phyloP scores from a whole-genome alignment of 2,797 vertebrate genomes.

The Synaphobranchus kaupii region DNA sequence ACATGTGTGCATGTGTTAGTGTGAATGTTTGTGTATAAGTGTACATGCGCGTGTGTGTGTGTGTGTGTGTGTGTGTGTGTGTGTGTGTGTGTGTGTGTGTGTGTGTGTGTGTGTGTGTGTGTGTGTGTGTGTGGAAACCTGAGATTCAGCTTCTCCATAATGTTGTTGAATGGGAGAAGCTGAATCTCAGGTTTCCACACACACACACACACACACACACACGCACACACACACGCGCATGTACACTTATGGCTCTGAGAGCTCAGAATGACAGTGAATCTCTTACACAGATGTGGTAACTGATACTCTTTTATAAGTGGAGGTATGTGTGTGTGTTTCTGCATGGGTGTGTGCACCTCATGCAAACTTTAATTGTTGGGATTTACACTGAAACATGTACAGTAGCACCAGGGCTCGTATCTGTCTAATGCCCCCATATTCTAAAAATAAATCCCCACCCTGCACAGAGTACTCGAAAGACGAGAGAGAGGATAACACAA shows the following conservation, averaged over 20 bases:
- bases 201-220: too few relatives aligned
- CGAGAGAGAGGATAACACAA: not conserved
- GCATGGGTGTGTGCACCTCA: not conserved
- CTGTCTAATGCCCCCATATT: not conserved
- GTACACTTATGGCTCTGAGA: not conserved
- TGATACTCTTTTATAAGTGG: not conserved
- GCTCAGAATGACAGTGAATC: not conserved
- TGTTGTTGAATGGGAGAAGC: too few relatives aligned
- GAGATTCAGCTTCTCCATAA: not conserved
- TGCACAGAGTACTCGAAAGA: not conserved
- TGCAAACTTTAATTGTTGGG: not conserved
- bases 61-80: not conserved
- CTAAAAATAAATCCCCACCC: slow-evolving; percentile 10
- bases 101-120: not conserved
- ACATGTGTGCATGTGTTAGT: not conserved
- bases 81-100: not conserved
- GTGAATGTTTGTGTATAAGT: not conserved
- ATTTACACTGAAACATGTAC: not conserved
- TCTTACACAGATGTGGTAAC: not conserved
- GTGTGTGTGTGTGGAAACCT: not conserved
- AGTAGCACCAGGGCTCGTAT: not conserved
- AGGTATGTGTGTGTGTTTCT: not conserved
- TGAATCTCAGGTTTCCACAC: too few relatives aligned
- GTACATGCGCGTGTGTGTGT: not conserved
- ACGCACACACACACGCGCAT: too few relatives aligned